Evolutionary conservation across 1,140 invertebrate genomes (phyloP), one percentile per base, ranked within the genome.

Genomic region (Atta cephalotes): DNA sequence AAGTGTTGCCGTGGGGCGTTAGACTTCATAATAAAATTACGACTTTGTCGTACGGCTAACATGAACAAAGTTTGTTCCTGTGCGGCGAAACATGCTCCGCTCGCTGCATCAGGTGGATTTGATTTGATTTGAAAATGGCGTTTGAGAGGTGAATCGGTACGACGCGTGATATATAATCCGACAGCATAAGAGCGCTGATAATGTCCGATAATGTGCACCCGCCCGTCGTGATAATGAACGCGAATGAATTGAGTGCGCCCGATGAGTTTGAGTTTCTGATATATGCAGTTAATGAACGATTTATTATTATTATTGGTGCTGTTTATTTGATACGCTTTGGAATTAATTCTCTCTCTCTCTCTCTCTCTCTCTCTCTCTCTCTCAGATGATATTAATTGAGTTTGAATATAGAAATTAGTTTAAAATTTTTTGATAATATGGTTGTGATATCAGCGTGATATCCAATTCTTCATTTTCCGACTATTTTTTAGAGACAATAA

Each of bases 211-310:
- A 80, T 62, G 39, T 58, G 25, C 53, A 25, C 21, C 21, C 72
- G 72, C 58, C 84, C 56, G 76, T 78, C 74, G 25, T 21, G 81
- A 88, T 89, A 89, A 86, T 63, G 63, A 71, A 77, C 35, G n/a
- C 31, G 74, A 77, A 77, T 77, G 56, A 77, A 77, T 77, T 77
- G 31, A 78, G 21, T 78, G 16, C 58, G 76, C 14, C 39, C 56
- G 56, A 77, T 60, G 53, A 76, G 31, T 76, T 76, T 76, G 56
- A 39, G 16, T 77, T 77, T 77, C 56, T 62, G 35, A 77, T 62
- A 18, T 76, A 18, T 18, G 35, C 31, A 16, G 12, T 39, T 25
- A 56, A 58, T 76, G 28, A 62, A 10, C 21, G 31, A 77, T 76
- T 76, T 58, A 76, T 76, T 76, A 76, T 76, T 77, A 77, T 77